Evolutionary conservation across 2,797 vertebrate genomes (phyloP).

Genomic region (Centroberyx gerrardi): DNA sequence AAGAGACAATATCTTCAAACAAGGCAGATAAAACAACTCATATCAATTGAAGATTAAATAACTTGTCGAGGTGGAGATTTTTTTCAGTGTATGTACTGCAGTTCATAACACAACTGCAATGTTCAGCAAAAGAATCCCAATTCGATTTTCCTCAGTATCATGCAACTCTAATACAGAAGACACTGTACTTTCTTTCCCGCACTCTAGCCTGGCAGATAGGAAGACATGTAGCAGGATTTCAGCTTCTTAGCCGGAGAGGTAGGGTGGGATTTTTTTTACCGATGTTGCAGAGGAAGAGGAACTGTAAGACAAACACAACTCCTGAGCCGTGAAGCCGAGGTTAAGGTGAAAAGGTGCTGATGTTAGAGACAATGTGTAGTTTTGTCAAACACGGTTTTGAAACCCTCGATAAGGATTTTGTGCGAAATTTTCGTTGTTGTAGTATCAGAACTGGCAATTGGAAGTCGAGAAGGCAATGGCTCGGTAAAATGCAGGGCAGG

Average conservation of each 20-base stretch:
- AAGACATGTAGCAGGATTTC: conserved; percentile 25
- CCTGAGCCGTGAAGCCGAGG: conserved; percentile 16
- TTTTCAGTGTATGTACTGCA: neutral
- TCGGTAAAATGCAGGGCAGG: conserved; percentile 8
- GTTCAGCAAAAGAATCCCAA: neutral
- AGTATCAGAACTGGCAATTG: too few species aligned
- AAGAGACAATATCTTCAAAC: too few species aligned
- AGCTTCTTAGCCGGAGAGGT: neutral
- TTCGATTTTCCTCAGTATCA: neutral
- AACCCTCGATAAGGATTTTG: neutral
- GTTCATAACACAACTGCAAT: neutral
- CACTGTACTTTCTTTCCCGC: neutral
- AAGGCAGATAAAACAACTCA: too few species aligned
- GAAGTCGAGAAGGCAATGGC: neutral
- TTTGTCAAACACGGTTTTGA: conserved; percentile 11
- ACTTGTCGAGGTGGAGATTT: too few species aligned
- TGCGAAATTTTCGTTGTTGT: neutral
- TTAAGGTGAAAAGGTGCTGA: neutral
- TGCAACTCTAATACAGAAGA: neutral
- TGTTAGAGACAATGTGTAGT: neutral
- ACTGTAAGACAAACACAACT: conserved; percentile 32
- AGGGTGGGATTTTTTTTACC: conserved; percentile 23
- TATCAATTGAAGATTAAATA: too few species aligned
- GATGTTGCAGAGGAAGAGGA: conserved; percentile 29
- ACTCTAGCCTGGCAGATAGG: neutral